Conservation (phyloP, 2,888 invertebrate species). For the Trachelus stipa region DNA sequence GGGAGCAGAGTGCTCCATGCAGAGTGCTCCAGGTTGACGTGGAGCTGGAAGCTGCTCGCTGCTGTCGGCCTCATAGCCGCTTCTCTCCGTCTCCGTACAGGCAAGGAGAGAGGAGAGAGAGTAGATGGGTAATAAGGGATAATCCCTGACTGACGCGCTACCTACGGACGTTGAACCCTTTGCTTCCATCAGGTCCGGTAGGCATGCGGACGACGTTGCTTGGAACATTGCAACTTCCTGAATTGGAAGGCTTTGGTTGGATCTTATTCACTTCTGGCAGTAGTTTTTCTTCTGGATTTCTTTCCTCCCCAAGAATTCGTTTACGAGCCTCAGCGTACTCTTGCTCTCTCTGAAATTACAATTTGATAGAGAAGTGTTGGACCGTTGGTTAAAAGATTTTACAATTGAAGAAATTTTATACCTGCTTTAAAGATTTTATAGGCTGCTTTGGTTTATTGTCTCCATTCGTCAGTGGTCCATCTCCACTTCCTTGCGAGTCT, state of each 20-base stretch:
- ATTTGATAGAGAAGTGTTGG: neutral
- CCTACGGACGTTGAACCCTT: slow-evolving; percentile 77
- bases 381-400: neutral
- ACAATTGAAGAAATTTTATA: slow-evolving; percentile 31
- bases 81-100: slow-evolving; percentile 37
- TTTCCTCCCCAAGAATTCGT: slow-evolving; percentile 89
- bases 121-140: slow-evolving; percentile 48
- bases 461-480: slow-evolving; percentile 73
- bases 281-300: slow-evolving; percentile 77
- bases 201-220: slow-evolving; percentile 77
- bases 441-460: slow-evolving; percentile 79
- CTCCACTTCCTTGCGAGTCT: slow-evolving; percentile 64
- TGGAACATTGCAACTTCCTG: slow-evolving; percentile 34
- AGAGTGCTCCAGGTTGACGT: slow-evolving; percentile 4
- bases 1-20: neutral
- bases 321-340: slow-evolving; percentile 93
- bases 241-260: slow-evolving; percentile 53
- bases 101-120: slow-evolving; percentile 51
- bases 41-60: slow-evolving; percentile 39
- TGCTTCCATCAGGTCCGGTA: slow-evolving; percentile 83
- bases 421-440: slow-evolving; percentile 82
- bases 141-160: slow-evolving; percentile 67
- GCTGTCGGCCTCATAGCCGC: slow-evolving; percentile 61
- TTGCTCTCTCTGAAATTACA: slow-evolving; percentile 79
- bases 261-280: slow-evolving; percentile 61